Evolutionary conservation across 2,797 vertebrate species (phyloP), one percentile per base, ranked within the genome.

Genomic region (Eleutherodactylus coqui): DNA sequence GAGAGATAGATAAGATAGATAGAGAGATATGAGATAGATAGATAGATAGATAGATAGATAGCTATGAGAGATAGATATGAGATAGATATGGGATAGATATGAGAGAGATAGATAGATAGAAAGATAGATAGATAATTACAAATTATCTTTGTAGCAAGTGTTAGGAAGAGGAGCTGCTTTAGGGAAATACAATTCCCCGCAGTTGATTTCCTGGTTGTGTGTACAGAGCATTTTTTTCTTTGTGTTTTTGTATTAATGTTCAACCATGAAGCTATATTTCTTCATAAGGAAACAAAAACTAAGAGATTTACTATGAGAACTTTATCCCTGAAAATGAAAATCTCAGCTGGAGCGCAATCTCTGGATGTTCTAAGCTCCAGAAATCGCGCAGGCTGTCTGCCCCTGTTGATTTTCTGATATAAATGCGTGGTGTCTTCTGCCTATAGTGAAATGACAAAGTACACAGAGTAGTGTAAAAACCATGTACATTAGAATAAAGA

Each of bases 391-490:
- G 36, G 34, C 82, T 60, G 70, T 47, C 45, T 24, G 34, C 27
- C 45, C 17, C 27, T 36, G 41, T 45, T 75, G 55, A 38, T 41
- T 79, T 55, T 55, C 34, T 11, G 27, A 51, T 76, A 58, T 58
- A 78, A 78, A 60, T 60, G 76, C 43, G 24, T 14, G 32, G 47
- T 0, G 51, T 53, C 34, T 36, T 55, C 75, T 55, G 11, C 51
- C 75, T 36, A 58, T 58, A 78, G 53, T n/a, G n/a, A 41, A 60
- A 41, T 78, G 53, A 78, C 55, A 78, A 78, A 58, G 70, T 27
- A 60, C 76, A 41, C 76, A 78, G 47, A 76, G 75, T 29, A 32
- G 76, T 27, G 36, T 41, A 16, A 38, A 27, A 41, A 16, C 76
- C 51, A 27, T 43, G 76, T 43, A 58, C 51, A 78, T 58, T 60